phyloP scores from a whole-genome alignment of 2,113 vertebrate species.

The Pampusana beccarii region DNA sequence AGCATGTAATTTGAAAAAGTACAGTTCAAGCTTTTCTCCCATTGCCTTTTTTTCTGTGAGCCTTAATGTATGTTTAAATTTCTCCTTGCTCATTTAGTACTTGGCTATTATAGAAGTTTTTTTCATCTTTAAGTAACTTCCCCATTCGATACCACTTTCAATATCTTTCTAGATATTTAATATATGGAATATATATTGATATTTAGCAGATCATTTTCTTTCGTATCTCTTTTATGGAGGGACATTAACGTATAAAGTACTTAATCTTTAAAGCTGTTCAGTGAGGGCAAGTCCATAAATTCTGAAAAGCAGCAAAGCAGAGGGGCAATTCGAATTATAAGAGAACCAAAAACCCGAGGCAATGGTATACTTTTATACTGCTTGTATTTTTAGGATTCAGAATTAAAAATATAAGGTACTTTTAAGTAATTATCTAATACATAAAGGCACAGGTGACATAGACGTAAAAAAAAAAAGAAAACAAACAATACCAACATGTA shows the following conservation, averaged over 20 bases:
- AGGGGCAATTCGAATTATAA: neutral
- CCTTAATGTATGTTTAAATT: neutral
- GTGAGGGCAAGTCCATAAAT: neutral
- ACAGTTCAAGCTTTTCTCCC: neutral
- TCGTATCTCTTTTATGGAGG: neutral
- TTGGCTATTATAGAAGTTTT: neutral
- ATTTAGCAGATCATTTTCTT: neutral
- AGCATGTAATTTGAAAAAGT: neutral
- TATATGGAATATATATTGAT: neutral
- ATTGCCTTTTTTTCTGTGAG: neutral
- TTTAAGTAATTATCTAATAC: neutral
- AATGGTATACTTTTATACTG: neutral
- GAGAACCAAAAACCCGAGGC: neutral
- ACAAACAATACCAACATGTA: neutral
- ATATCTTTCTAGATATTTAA: neutral
- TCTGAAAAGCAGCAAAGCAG: neutral
- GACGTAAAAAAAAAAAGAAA: neutral
- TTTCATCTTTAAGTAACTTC: neutral
- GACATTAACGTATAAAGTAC: neutral
- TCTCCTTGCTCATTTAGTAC: neutral
- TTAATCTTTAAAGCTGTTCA: constrained; percentile 18
- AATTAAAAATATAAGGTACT: neutral
- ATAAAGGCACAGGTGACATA: neutral
- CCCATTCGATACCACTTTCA: neutral
- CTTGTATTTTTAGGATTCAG: neutral